Conservation (phyloP, 2,113 vertebrate species). For the Embiotoca jacksoni region DNA sequence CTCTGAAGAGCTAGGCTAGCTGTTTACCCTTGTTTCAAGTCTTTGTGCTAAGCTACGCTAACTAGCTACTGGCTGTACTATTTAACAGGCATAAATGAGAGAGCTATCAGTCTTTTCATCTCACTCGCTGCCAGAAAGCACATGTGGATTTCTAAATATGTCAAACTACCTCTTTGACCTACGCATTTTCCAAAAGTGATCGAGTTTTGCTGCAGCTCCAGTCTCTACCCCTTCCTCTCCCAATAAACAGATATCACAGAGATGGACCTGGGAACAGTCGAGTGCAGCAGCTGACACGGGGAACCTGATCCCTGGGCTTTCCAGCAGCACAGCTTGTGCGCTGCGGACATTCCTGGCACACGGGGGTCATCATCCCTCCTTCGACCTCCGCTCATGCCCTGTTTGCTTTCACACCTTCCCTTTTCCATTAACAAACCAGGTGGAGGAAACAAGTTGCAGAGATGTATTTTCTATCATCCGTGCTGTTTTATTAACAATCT, state of each 20-base stretch:
- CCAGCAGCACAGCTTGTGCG: conserved; percentile 68
- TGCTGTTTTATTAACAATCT: neutral
- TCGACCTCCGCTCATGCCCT: conserved; percentile 40
- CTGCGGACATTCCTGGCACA: conserved; percentile 75
- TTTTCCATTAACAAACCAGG: conserved; percentile 37
- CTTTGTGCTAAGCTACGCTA: neutral
- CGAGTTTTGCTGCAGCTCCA: conserved; percentile 26
- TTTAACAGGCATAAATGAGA: neutral
- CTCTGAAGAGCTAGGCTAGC: neutral
- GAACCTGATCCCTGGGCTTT: conserved; percentile 79
- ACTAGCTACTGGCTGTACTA: neutral
- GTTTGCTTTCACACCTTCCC: conserved; percentile 43
- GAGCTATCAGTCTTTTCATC: neutral
- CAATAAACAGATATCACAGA: conserved; percentile 66
- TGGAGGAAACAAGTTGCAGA: conserved; percentile 5
- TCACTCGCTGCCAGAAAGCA: neutral
- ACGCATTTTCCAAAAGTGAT: neutral
- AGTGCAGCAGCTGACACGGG: conserved; percentile 76
- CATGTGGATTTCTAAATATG: neutral
- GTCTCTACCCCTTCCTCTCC: conserved; percentile 27
- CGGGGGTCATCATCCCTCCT: conserved; percentile 46
- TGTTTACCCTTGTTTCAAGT: neutral
- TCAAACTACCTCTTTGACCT: neutral
- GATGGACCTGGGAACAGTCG: conserved; percentile 61
- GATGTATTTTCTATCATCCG: neutral